phyloP scores from a whole-genome alignment of 2,113 vertebrate species.

The Tupaia tana region DNA sequence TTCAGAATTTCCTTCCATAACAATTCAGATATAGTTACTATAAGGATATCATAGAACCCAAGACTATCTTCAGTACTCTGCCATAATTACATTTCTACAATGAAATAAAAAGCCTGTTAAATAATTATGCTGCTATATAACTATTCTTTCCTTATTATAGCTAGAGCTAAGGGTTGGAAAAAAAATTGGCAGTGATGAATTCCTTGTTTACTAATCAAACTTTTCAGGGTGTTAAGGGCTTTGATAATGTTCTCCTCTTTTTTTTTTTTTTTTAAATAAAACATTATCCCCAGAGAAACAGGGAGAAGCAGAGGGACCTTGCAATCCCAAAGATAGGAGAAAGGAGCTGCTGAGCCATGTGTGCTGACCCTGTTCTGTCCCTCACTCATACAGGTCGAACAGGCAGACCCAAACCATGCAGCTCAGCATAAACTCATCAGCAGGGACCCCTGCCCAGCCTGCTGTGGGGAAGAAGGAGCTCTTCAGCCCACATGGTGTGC shows the following conservation, averaged over 20 bases:
- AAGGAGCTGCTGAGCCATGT: too few species aligned
- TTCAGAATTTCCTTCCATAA: not conserved
- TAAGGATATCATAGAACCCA: not conserved
- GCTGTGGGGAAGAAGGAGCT: too few species aligned
- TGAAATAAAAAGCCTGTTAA: not conserved
- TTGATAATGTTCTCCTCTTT: not conserved
- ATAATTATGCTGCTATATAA: not conserved
- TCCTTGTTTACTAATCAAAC: not conserved
- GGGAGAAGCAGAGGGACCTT: too few species aligned
- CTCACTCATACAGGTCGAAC: too few species aligned
- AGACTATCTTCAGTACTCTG: not conserved
- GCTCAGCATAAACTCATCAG: too few species aligned
- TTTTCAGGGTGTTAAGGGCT: not conserved
- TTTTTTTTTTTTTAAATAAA: not conserved
- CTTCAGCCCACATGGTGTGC: too few species aligned
- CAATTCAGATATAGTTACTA: not conserved
- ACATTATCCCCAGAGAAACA: too few species aligned
- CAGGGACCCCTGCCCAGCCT: too few species aligned
- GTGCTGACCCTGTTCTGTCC: too few species aligned
- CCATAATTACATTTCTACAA: not conserved
- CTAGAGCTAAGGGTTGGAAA: not conserved
- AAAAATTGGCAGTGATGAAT: not conserved
- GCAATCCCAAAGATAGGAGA: too few species aligned
- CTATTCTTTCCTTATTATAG: not conserved
- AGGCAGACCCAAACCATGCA: too few species aligned